phyloP scores from a whole-genome alignment of 2,113 vertebrate genomes.

The Equus quagga region DNA sequence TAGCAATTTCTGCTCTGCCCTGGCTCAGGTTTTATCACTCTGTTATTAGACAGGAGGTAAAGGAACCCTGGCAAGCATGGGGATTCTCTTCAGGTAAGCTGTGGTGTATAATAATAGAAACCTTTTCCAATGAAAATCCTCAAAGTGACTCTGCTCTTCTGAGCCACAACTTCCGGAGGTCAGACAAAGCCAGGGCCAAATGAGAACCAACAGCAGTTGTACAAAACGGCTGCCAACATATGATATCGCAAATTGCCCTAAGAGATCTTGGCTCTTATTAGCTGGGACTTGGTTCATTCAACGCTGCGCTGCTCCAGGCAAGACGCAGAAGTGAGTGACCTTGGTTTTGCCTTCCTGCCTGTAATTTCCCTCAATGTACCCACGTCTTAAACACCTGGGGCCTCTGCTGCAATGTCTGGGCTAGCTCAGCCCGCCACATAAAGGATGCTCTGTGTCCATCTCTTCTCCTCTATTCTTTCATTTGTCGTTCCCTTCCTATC shows the following conservation, averaged over 20 bases:
- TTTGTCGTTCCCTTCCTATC: neutral
- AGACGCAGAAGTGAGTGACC: neutral
- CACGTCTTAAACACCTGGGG: neutral
- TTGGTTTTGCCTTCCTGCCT: neutral
- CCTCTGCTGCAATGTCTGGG: neutral
- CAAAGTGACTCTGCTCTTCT: neutral
- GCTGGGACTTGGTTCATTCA: neutral
- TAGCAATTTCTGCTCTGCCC: neutral
- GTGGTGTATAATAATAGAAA: neutral
- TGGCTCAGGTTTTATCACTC: neutral
- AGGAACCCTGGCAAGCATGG: neutral
- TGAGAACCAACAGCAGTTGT: neutral
- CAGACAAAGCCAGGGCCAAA: neutral
- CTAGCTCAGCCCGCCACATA: neutral
- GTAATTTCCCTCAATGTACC: neutral
- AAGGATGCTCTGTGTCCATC: neutral
- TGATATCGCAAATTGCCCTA: neutral
- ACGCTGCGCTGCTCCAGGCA: neutral
- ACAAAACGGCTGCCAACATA: neutral
- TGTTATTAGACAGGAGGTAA: neutral
- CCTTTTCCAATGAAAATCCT: constrained; percentile 11
- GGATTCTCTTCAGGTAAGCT: neutral
- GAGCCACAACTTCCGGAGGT: neutral
- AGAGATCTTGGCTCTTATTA: neutral
- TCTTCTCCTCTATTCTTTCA: neutral